These are phyloP conservation scores for Macrophya alboannulata DNA, from an alignment of 2,888 invertebrate species.

Conservation along the genomic window DNA sequence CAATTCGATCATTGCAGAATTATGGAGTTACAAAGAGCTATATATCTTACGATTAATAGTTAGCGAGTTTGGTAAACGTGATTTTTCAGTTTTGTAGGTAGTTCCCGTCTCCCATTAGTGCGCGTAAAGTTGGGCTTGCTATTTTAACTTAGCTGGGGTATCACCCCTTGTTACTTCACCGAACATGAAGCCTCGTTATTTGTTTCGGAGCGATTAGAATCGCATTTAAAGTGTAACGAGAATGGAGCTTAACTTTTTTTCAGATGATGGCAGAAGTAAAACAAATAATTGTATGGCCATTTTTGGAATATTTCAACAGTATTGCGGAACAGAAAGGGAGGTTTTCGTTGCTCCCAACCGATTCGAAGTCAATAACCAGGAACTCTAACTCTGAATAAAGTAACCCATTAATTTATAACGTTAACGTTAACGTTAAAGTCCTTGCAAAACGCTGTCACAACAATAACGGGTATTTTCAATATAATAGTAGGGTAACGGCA, in stretches of 20 bases:
- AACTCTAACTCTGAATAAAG: neutral
- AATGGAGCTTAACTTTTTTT: constrained; percentile 16
- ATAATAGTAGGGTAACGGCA: constrained; percentile 2
- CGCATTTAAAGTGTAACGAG: constrained; percentile 18
- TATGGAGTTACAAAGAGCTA: neutral
- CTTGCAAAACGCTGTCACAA: neutral
- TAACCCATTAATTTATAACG: neutral
- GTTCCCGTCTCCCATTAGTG: constrained; percentile 14
- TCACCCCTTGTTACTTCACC: constrained; percentile 19
- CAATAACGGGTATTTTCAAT: no score
- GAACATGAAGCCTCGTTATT: constrained; percentile 23
- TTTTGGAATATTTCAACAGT: neutral
- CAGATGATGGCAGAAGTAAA: neutral
- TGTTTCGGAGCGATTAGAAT: constrained; percentile 27
- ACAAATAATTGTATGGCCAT: neutral
- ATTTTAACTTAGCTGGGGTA: constrained; percentile 14
- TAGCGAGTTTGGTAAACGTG: neutral
- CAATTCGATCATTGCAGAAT: neutral
- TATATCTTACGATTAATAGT: neutral
- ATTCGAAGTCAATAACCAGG: neutral
- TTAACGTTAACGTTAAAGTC: neutral
- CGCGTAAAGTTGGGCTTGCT: neutral
- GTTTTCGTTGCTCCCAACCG: neutral
- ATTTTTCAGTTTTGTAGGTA: neutral
- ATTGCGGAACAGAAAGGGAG: neutral